These are phyloP conservation scores for Stomatorhinus ivindoensis DNA, from an alignment of 2,113 vertebrate genomes.

Conservation along the genomic window DNA sequence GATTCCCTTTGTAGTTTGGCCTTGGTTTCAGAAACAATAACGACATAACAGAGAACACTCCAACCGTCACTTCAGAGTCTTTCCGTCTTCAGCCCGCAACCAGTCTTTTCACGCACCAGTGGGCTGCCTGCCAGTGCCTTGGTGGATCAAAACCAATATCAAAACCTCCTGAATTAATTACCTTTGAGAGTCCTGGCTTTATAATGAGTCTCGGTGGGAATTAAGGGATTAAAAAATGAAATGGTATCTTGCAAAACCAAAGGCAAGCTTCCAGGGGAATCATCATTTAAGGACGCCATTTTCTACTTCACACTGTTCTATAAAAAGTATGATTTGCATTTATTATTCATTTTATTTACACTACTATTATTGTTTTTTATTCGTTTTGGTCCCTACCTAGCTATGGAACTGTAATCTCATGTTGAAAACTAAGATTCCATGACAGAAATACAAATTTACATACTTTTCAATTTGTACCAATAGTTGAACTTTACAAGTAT, in stretches of 20 bases:
- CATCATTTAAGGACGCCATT: constrained; percentile 26
- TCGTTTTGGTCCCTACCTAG: background rate
- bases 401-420: background rate
- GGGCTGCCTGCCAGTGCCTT: constrained; percentile 44
- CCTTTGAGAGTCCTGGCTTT: constrained; percentile 53
- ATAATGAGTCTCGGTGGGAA: constrained; percentile 67
- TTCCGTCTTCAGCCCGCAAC: constrained; percentile 31
- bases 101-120: constrained; percentile 44
- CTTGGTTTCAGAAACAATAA: constrained; percentile 30
- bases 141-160: constrained; percentile 64
- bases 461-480: background rate
- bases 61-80: constrained; percentile 25
- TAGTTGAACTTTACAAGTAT: background rate
- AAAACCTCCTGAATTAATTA: constrained; percentile 63
- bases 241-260: constrained; percentile 35
- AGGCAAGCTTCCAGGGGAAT: constrained; percentile 35
- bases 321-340: background rate
- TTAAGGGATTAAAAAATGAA: constrained; percentile 46
- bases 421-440: background rate
- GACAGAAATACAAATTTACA: background rate
- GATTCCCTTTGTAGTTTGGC: constrained; percentile 35
- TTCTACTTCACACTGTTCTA: background rate
- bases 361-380: background rate
- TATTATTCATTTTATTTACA: background rate
- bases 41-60: constrained; percentile 29